Conservation (phyloP, 37 sponge, comb jelly and placozoan genomes). For the Mnemiopsis leidyi region DNA sequence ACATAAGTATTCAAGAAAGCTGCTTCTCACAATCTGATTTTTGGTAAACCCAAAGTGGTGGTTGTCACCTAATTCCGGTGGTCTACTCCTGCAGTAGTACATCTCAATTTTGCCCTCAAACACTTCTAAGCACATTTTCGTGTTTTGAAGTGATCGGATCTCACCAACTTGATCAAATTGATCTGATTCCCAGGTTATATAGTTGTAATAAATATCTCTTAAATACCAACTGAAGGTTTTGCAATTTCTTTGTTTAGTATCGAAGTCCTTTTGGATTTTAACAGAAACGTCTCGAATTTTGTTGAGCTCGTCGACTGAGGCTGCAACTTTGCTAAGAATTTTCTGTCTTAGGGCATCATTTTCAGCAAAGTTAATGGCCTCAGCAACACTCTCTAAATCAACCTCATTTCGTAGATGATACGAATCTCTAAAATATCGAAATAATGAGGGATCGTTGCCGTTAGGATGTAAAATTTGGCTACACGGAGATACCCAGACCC, state of each 20-base stretch:
- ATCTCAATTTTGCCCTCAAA: not conserved
- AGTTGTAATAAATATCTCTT: not conserved
- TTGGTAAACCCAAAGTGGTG: not conserved
- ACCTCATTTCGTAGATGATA: not conserved
- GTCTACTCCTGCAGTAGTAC: not conserved
- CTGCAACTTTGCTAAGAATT: not conserved
- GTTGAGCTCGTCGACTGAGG: not conserved
- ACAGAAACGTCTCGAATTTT: not conserved
- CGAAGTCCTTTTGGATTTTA: not conserved
- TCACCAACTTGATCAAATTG: not conserved
- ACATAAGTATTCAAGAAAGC: not conserved
- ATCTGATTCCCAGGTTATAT: not conserved
- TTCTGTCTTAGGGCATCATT: not conserved
- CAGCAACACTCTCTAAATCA: not conserved
- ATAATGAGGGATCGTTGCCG: conserved; percentile 19
- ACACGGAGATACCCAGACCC: conserved; percentile 1
- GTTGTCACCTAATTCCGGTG: not conserved
- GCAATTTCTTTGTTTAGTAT: not conserved
- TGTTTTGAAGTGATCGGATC: not conserved
- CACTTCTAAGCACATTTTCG: not conserved
- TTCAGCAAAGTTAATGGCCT: not conserved
- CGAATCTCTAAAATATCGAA: not conserved
- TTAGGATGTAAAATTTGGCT: conserved; percentile 8
- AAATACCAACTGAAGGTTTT: not conserved
- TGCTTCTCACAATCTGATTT: not conserved